Base-by-base conservation (phyloP, 2,888 invertebrate species). In the Junonia oenone region DNA sequence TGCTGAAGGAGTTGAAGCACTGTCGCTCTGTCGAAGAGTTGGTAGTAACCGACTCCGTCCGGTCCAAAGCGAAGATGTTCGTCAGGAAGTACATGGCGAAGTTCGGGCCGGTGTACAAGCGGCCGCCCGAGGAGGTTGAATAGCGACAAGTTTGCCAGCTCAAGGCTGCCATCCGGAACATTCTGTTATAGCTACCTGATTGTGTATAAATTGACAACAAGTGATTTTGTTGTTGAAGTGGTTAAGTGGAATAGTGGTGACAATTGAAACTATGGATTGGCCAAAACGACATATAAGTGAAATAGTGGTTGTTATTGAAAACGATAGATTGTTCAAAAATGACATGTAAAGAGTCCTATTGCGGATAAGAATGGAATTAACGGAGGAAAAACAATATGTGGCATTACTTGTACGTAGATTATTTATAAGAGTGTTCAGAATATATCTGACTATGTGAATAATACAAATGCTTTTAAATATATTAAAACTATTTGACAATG, bases 1-100 rank as follows among this genome's bases (percentile, higher is more conserved):
- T 98, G 94, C 92, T 97, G 57, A 99, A 99, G 83, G 98, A 99
- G 85, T 81, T 98, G 78, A 98, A 97, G 77, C 97, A 98, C 79
- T 96, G 97, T 73, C 94, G 95, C 61, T 94, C 94, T 40, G 95
- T 96, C 2, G 96, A 97, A 63, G 96, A 97, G 68, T 85, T 98
- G 48, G 93, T 95, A 50, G 96, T 96, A 68, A 97, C 96, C 33
- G 97, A 97, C 66, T 96, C 96, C 56, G 98, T 99, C 6, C 97
- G 97, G 68, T 94, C 95, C 67, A 99, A 99, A 83, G 97, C 98
- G 15, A 96, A 96, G 78, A 98, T 97, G 83, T 99, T 97, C 81
- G 97, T 99, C 54, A 94, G 93, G 73, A 98, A 98, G 77, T 99
- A 99, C 83, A 99, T 99, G 99, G 94, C 94, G 19, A 98, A 98